Base-by-base conservation (phyloP, 1,140 invertebrate species). In the Plectus sambesii region DNA sequence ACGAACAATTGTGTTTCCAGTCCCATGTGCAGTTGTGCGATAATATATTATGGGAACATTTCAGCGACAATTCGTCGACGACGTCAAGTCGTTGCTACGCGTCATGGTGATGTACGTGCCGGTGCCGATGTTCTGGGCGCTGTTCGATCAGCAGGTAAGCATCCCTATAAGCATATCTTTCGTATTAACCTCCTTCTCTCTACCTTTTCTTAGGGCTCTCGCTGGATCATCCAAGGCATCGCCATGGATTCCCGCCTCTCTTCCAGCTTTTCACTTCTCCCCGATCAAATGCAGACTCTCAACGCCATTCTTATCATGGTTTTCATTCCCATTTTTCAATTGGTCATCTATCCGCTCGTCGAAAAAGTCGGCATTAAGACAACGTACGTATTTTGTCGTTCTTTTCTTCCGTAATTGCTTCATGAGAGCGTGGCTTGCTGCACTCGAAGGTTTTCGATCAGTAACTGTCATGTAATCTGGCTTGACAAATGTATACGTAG, bases 281-380 rank as follows among this genome's bases (percentile, higher is more conserved):
- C 87, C 0, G 87, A 93, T 70, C 87, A 90, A 69, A 82, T 90
- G 77, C 83, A 86, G 73, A 81, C 68, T 1, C 61, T 66, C 8
- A 66, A 66, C 47, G 60, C 63, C 9, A 49, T 66, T 2, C 51
- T 66, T 2, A 66, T 66, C 47, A 30, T 66, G 24, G 40, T 47
- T 9, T 62, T 67, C 25, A 67, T 66, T 42, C 61, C 63, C 3
- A 27, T 66, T 4, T 66, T 66, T 44, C 49, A 67, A 51, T 40
- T 56, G 15, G 36, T 64, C 24, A 52, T 62, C n/a, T 62, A 62
- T 30, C 60, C 60, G n/a, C n/a, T 60, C 27, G 26, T 53, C 22
- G 42, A 37, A 15, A 54, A 51, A 22, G 40, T 56, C 39, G 42
- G n/a, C n/a, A n/a, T 63, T 9, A 61, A 55, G 8, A 15, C 58